A percentile compares a stretch with the other conserved stretches of the same genome.
phyloP scores from a whole-genome alignment of 2,797 vertebrate genomes.

The Sebastolobus alascanus region DNA sequence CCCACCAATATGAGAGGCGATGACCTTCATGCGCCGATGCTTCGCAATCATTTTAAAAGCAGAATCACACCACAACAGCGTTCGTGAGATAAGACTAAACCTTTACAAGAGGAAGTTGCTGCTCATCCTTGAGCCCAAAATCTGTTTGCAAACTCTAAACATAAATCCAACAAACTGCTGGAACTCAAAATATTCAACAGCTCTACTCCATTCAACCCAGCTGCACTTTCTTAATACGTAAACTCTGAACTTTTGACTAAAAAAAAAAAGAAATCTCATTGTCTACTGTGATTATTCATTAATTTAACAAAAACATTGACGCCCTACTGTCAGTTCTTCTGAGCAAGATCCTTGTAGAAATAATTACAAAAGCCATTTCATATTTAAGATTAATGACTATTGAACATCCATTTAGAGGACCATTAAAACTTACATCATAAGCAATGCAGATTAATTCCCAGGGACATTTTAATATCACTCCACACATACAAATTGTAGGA shows the following conservation, averaged over 20 bases:
- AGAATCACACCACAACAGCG: constrained; percentile 31
- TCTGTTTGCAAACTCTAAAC: constrained; percentile 32
- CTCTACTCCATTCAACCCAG: neutral
- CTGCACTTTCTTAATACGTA: neutral
- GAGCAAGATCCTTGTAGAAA: constrained; percentile 28
- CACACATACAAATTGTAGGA: neutral
- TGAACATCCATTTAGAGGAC: constrained; percentile 52
- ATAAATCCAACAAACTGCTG: neutral
- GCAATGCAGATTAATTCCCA: constrained; percentile 42
- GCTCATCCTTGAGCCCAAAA: constrained; percentile 23
- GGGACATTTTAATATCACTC: constrained; percentile 43
- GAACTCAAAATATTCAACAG: constrained; percentile 6
- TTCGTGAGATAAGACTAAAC: constrained; percentile 44
- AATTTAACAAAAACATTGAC: constrained; percentile 34
- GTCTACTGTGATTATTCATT: constrained; percentile 22
- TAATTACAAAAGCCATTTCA: constrained; percentile 57
- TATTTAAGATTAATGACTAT: constrained; percentile 57
- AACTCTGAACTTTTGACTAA: neutral
- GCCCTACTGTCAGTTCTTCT: constrained; percentile 25
- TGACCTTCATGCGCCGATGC: constrained; percentile 69
- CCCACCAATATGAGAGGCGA: constrained; percentile 11
- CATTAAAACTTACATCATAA: constrained; percentile 51
- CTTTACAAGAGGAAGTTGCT: constrained; percentile 26
- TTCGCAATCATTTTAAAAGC: constrained; percentile 70
- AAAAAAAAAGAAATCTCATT: neutral